Evolutionary conservation across 2,113 vertebrate genomes (phyloP).

Genomic region (Siniperca chuatsi): DNA sequence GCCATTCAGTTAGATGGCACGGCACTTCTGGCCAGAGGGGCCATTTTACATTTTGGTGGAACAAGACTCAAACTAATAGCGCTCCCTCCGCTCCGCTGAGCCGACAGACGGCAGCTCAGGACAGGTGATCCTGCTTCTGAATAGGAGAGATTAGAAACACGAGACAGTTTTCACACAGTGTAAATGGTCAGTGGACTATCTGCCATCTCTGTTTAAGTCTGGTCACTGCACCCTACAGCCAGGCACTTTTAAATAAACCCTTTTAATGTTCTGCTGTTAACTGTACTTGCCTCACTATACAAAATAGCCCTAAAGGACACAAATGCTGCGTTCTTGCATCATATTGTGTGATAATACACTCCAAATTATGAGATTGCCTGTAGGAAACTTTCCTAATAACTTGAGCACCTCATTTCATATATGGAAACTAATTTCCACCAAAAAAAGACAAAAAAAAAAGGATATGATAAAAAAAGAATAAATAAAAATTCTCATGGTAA

Average conservation of each 20-base stretch:
- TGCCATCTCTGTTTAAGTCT: conserved; percentile 4
- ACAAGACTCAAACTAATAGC: conserved; percentile 36
- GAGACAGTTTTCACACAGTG: conserved; percentile 10
- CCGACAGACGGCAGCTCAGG: conserved; percentile 18
- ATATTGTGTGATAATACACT: not conserved
- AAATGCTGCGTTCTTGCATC: not conserved
- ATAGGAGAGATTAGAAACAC: not conserved
- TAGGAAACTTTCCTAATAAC: not conserved
- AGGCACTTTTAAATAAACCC: conserved; percentile 18
- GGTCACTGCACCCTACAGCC: conserved; percentile 13
- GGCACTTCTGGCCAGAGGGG: conserved; percentile 55
- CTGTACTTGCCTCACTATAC: conserved; percentile 21
- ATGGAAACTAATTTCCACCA: not conserved
- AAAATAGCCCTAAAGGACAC: conserved; percentile 10
- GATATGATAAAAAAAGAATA: not conserved
- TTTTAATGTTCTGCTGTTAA: conserved; percentile 14
- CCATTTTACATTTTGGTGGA: conserved; percentile 65
- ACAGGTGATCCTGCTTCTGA: conserved; percentile 49
- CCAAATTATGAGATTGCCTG: not conserved
- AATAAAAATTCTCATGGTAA: not conserved
- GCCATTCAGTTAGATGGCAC: conserved; percentile 25
- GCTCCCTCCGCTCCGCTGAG: conserved; percentile 28
- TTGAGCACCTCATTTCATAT: not conserved
- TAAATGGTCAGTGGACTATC: conserved; percentile 16
- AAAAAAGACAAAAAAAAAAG: not conserved